Evolutionary conservation across 2,888 invertebrate species (phyloP).

Genomic region (Tipula vernalis): DNA sequence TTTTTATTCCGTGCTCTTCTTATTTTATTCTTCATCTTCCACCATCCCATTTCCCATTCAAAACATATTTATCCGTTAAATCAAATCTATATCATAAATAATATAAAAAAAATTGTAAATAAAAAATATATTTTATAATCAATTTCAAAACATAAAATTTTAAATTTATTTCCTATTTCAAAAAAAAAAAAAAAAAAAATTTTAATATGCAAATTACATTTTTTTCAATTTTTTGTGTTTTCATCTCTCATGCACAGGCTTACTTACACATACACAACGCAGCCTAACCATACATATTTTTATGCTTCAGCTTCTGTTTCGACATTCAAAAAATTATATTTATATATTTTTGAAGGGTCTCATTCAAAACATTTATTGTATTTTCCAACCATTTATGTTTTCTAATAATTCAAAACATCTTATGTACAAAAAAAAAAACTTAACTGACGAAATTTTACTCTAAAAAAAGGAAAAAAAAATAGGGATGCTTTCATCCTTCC

Average conservation of each 20-base stretch:
- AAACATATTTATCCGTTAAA: neutral
- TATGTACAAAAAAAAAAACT: neutral
- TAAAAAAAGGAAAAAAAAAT: neutral
- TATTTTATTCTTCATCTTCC: neutral
- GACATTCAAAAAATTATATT: neutral
- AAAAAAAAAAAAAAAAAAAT: neutral
- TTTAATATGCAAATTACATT: neutral
- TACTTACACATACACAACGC: neutral
- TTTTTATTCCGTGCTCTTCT: neutral
- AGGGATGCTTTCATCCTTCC: neutral
- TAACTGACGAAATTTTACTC: neutral
- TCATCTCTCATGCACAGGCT: neutral
- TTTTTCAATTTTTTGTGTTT: neutral
- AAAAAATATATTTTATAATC: neutral
- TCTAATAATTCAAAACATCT: neutral
- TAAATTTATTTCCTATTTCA: neutral
- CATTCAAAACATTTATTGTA: slow-evolving; percentile 4
- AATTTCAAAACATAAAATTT: neutral
- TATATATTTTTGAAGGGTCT: neutral
- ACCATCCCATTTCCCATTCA: neutral
- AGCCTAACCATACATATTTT: neutral
- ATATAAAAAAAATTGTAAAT: neutral
- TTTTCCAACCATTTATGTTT: slow-evolving; percentile 4
- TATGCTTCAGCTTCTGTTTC: neutral
- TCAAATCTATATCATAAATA: slow-evolving; percentile 4